A percentile compares a stretch with the other conserved stretches of the same genome.
phyloP scores from a whole-genome alignment of 2,113 vertebrate species.

The Zosterops japonicus region DNA sequence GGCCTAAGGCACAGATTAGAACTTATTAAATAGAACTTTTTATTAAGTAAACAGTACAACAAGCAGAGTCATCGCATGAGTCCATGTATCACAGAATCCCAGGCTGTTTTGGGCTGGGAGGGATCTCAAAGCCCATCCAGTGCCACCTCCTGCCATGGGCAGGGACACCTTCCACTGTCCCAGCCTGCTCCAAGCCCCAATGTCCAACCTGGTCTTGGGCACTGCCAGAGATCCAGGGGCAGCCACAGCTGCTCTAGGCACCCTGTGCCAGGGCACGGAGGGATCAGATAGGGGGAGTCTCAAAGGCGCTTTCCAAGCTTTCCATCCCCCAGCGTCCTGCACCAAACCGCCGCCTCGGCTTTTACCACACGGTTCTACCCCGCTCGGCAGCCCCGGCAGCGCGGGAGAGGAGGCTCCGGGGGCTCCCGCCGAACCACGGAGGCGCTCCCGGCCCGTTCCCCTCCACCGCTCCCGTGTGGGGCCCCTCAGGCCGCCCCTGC shows the following conservation, averaged over 20 bases:
- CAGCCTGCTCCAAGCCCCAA: neutral
- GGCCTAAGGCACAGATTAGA: neutral
- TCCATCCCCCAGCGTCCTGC: neutral
- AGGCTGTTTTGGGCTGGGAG: neutral
- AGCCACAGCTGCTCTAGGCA: neutral
- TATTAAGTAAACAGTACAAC: neutral
- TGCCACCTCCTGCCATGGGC: neutral
- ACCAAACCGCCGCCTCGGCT: neutral
- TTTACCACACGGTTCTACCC: neutral
- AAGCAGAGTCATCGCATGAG: neutral
- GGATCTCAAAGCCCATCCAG: too few species aligned
- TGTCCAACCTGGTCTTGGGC: neutral
- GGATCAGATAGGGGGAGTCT: neutral
- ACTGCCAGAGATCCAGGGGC: neutral
- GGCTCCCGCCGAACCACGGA: neutral
- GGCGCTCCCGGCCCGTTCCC: neutral
- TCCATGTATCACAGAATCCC: neutral
- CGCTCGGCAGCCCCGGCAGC: neutral
- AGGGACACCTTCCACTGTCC: neutral
- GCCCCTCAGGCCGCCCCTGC: neutral
- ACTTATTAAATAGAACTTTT: neutral
- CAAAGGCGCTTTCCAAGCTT: neutral
- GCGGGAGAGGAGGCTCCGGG: neutral
- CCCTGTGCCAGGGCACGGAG: neutral
- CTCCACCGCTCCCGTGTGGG: neutral